Conservation (phyloP, 2,113 vertebrate species). For the Arvicanthis niloticus region DNA sequence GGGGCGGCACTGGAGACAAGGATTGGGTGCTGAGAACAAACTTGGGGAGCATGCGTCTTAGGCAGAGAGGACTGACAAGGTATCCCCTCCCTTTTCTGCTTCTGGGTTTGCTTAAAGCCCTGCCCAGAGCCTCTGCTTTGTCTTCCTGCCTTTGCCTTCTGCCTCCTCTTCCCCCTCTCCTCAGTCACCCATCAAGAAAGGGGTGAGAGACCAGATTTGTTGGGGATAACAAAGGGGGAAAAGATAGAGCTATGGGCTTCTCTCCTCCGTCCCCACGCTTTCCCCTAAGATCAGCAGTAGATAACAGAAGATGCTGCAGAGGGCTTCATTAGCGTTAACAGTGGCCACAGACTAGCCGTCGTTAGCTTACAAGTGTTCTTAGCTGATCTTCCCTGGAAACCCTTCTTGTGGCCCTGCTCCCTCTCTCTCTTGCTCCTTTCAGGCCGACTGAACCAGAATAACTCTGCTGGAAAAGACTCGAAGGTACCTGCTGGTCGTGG, state of each 20-base stretch:
- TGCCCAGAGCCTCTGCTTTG: background rate
- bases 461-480: constrained; percentile 83
- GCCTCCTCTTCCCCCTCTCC: background rate
- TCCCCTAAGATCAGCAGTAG: background rate
- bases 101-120: background rate
- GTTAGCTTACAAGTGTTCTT: constrained; percentile 58
- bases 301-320: background rate
- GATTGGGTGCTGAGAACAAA: background rate
- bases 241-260: background rate
- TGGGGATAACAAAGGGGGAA: background rate
- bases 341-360: constrained; percentile 4
- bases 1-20: background rate
- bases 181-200: background rate
- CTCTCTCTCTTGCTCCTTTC: constrained; percentile 43
- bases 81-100: background rate
- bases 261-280: background rate
- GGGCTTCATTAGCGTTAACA: constrained; percentile 49
- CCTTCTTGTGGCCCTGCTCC: constrained; percentile 15
- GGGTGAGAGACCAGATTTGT: background rate
- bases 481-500: constrained; percentile 82
- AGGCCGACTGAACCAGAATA: constrained; percentile 90
- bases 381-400: background rate
- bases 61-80: background rate
- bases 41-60: background rate
- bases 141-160: background rate